Conservation (phyloP, 2,113 vertebrate genomes). For the Ginglymostoma cirratum region DNA sequence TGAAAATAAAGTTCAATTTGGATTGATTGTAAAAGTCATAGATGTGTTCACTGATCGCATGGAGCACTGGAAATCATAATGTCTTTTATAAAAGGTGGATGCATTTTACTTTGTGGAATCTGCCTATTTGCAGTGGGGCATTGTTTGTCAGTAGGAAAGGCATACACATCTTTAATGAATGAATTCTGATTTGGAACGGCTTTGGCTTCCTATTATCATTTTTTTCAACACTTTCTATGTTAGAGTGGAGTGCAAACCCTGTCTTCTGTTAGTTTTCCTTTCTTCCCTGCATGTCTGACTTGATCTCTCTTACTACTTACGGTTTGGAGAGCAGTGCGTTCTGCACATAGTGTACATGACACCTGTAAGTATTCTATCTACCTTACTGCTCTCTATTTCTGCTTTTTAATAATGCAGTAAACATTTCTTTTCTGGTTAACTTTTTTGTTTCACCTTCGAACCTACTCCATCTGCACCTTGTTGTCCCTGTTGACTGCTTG, state of each 20-base stretch:
- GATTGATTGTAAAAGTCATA: background rate
- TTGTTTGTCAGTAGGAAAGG: background rate
- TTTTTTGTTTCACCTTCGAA: too few relatives aligned
- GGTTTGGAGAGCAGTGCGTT: too few relatives aligned
- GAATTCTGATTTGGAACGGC: background rate
- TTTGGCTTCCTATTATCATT: background rate
- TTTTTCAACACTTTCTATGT: background rate
- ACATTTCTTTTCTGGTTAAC: too few relatives aligned
- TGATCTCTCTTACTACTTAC: too few relatives aligned
- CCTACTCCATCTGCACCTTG: too few relatives aligned
- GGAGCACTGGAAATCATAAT: background rate
- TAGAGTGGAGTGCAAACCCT: background rate
- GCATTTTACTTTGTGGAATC: background rate
- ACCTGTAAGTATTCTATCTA: too few relatives aligned
- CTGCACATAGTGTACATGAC: too few relatives aligned
- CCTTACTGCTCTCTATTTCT: too few relatives aligned
- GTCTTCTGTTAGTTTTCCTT: background rate
- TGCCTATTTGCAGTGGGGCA: background rate
- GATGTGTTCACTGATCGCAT: background rate
- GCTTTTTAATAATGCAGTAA: too few relatives aligned
- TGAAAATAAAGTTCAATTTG: background rate
- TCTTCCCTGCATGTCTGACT: too few relatives aligned
- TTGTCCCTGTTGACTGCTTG: too few relatives aligned
- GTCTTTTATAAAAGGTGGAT: background rate
- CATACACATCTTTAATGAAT: background rate